Evolutionary conservation across 2,888 invertebrate species (phyloP).

Genomic region (Drosophila subquinaria): DNA sequence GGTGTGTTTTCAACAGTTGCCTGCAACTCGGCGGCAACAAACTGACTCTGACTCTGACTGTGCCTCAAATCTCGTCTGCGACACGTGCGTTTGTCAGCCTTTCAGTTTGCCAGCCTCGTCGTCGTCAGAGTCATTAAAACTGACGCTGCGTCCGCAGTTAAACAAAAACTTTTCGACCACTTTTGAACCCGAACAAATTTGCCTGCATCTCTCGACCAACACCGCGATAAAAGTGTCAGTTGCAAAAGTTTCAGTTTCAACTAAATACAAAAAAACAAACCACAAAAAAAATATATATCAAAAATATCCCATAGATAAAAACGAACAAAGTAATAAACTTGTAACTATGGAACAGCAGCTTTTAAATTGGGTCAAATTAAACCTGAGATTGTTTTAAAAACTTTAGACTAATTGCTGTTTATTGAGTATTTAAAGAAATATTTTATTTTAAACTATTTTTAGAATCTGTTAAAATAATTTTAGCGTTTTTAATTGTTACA

Average conservation of each 20-base stretch:
- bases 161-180: conserved; percentile 51
- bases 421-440: no score
- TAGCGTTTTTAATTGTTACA: no score
- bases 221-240: conserved; percentile 74
- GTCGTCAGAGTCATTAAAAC: conserved; percentile 64
- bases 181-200: conserved; percentile 43
- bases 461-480: no score
- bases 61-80: conserved; percentile 7
- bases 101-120: conserved; percentile 40
- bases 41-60: neutral
- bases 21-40: conserved; percentile 12
- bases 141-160: conserved; percentile 39
- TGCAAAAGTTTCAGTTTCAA: conserved; percentile 64
- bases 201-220: conserved; percentile 61
- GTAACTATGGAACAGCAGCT: conserved; percentile 2
- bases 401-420: neutral
- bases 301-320: neutral
- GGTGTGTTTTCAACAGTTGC: conserved; percentile 67
- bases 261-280: conserved; percentile 20
- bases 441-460: no score
- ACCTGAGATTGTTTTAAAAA: neutral
- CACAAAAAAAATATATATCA: neutral
- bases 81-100: conserved; percentile 53
- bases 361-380: conserved; percentile 10
- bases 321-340: neutral